Percentiles rank a stretch among this genome's conserved stretches.
Evolutionary conservation across 1,140 invertebrate genomes (phyloP).

Genomic region (Gonioctena quinquepunctata): DNA sequence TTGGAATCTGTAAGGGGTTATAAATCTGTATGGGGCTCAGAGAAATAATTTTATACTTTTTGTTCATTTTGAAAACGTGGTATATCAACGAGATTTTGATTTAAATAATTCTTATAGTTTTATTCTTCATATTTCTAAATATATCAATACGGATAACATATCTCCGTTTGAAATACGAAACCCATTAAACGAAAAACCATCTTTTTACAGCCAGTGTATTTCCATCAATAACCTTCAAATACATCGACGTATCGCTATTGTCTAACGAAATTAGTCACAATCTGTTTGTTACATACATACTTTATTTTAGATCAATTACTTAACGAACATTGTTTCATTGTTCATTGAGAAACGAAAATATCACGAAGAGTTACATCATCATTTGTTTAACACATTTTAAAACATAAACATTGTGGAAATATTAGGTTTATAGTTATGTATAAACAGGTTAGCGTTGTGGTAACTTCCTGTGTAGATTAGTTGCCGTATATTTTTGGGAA

Average conservation of each 20-base stretch:
- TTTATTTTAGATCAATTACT: background rate
- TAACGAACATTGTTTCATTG: background rate
- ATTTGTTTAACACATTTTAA: background rate
- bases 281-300: background rate
- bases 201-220: too few relatives aligned
- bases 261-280: background rate
- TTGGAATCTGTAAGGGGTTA: too few relatives aligned
- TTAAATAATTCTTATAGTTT: too few relatives aligned
- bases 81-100: too few relatives aligned
- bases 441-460: background rate
- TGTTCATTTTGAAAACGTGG: too few relatives aligned
- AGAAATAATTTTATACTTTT: too few relatives aligned
- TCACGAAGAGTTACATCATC: background rate
- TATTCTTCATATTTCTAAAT: too few relatives aligned
- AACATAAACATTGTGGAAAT: background rate
- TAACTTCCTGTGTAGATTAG: background rate
- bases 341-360: background rate
- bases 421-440: background rate
- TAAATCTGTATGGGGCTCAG: too few relatives aligned
- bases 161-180: too few relatives aligned
- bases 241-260: background rate
- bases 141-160: too few relatives aligned
- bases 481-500: background rate
- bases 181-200: too few relatives aligned
- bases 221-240: background rate